These are phyloP conservation scores for Polyommatus icarus DNA, from an alignment of 2,888 invertebrate genomes.

Conservation along the genomic window DNA sequence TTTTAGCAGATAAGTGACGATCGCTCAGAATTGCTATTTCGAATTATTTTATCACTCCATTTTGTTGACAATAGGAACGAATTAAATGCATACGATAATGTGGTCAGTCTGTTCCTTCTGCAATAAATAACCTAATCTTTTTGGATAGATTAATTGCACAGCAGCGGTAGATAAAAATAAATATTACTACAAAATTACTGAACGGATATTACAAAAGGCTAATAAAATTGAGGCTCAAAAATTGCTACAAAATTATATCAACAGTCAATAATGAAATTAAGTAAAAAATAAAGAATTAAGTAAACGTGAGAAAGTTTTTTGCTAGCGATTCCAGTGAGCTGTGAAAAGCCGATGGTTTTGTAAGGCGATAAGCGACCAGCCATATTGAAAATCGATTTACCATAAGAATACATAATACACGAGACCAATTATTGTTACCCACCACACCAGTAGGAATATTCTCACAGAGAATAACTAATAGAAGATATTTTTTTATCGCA, in stretches of 20 bases:
- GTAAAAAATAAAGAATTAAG: not conserved
- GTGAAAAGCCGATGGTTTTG: constrained; percentile 4
- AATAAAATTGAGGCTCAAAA: not conserved
- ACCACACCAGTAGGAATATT: no score
- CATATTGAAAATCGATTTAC: not conserved
- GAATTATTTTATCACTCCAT: not conserved
- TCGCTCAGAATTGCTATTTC: not conserved
- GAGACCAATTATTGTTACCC: no score
- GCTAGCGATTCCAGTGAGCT: not conserved
- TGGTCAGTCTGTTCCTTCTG: no score
- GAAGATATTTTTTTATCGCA: no score
- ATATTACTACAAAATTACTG: no score
- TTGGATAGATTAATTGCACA: no score
- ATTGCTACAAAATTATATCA: not conserved
- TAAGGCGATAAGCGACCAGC: not conserved
- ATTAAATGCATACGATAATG: no score
- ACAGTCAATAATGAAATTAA: not conserved
- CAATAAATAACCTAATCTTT: no score
- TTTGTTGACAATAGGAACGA: no score
- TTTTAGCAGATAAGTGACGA: not conserved
- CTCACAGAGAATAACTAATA: no score
- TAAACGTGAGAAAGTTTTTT: not conserved
- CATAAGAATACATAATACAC: not conserved
- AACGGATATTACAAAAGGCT: no score
- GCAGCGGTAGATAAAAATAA: no score